These are phyloP conservation scores for Hydrotaea cyrtoneurina DNA, from an alignment of 2,888 invertebrate genomes.

Conservation along the genomic window DNA sequence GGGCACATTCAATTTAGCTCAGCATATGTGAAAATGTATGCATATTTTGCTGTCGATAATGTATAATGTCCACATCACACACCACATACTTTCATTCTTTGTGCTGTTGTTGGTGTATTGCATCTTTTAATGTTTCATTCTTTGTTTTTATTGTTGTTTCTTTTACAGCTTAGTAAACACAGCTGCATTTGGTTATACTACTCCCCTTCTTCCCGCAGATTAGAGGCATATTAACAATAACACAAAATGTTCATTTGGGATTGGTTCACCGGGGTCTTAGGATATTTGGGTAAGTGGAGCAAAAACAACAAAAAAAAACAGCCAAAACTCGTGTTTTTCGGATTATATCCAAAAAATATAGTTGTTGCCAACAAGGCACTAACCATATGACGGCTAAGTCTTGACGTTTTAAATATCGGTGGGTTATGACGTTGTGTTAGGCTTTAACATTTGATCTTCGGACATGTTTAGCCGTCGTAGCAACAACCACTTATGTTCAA, in stretches of 20 bases:
- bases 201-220: conserved; percentile 45
- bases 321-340: no score
- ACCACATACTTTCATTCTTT: conserved; percentile 24
- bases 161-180: conserved; percentile 63
- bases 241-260: conserved; percentile 94
- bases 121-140: not conserved
- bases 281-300: conserved; percentile 90
- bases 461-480: conserved; percentile 53
- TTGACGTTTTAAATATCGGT: conserved; percentile 30
- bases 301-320: not conserved
- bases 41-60: not conserved
- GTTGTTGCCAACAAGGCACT: conserved; percentile 77
- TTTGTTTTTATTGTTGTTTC: conserved; percentile 45
- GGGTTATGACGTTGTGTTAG: conserved; percentile 9
- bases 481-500: conserved; percentile 62
- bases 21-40: not conserved
- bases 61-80: not conserved
- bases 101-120: conserved; percentile 5
- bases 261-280: conserved; percentile 96
- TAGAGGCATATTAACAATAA: conserved; percentile 46
- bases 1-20: not conserved
- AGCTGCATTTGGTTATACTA: conserved; percentile 50
- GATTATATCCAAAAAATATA: conserved; percentile 41
- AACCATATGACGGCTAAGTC: not conserved
- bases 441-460: conserved; percentile 27